Evolutionary conservation across 1,140 invertebrate genomes (phyloP).

Genomic region (Philotrypesis tridentata): DNA sequence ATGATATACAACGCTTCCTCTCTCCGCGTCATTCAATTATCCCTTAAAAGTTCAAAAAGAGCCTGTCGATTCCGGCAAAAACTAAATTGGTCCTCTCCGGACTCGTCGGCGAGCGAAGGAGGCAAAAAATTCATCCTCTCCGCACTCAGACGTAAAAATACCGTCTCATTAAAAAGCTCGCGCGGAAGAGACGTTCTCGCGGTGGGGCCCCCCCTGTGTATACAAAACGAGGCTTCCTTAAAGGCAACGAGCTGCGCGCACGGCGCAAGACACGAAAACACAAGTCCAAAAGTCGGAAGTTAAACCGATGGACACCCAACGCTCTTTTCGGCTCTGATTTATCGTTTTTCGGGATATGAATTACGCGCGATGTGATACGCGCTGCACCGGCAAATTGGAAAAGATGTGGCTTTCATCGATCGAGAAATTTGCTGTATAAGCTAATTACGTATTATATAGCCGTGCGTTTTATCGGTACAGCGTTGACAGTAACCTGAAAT

Average conservation of each 20-base stretch:
- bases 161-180: conserved; percentile 20
- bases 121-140: background rate
- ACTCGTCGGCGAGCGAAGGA: background rate
- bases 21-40: conserved; percentile 4
- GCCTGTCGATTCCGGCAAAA: background rate
- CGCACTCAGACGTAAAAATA: conserved; percentile 6
- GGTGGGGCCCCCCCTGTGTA: too few species aligned
- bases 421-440: too few species aligned
- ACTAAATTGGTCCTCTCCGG: background rate
- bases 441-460: too few species aligned
- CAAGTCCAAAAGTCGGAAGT: background rate
- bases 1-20: background rate
- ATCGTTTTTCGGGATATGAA: background rate
- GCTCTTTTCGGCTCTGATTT: background rate
- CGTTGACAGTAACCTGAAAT: too few species aligned
- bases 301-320: background rate
- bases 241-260: background rate
- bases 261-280: background rate
- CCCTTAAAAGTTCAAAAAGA: conserved; percentile 6
- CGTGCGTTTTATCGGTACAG: too few species aligned
- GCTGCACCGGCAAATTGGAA: background rate
- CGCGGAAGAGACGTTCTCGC: conserved; percentile 7
- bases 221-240: background rate
- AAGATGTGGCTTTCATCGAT: background rate
- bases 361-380: background rate